Conservation (phyloP, 2,797 vertebrate genomes). For the Hoplostethus mediterraneus region DNA sequence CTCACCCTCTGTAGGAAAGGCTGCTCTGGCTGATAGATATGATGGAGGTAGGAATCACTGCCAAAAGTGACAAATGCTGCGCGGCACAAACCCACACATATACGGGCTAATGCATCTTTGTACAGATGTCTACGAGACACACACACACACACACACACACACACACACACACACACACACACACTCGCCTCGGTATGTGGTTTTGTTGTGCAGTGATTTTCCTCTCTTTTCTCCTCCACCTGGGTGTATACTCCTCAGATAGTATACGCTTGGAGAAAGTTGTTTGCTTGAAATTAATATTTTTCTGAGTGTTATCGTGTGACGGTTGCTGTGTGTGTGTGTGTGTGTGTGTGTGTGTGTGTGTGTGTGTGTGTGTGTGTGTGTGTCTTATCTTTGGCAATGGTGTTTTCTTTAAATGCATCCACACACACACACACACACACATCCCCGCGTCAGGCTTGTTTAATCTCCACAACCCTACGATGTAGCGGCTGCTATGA, state of each 20-base stretch:
- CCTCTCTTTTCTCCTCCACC: not conserved
- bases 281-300: not conserved
- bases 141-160: not conserved
- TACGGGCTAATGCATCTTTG: conserved; percentile 23
- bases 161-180: not conserved
- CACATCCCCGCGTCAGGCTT: no score
- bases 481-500: no score
- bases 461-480: no score
- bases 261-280: not conserved
- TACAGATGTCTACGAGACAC: conserved; percentile 22
- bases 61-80: conserved; percentile 45
- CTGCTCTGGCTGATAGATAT: conserved; percentile 99
- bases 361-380: no score
- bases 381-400: no score
- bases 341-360: no score
- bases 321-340: not conserved
- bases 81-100: conserved; percentile 25
- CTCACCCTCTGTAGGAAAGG: conserved; percentile 86
- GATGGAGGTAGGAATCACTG: conserved; percentile 93
- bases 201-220: conserved; percentile 64
- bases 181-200: conserved; percentile 31
- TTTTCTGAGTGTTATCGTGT: not conserved
- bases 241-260: not conserved
- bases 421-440: no score
- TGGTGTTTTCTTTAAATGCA: no score